Evolutionary conservation across 1,140 invertebrate species (phyloP).

Genomic region (Sycobia sp.): DNA sequence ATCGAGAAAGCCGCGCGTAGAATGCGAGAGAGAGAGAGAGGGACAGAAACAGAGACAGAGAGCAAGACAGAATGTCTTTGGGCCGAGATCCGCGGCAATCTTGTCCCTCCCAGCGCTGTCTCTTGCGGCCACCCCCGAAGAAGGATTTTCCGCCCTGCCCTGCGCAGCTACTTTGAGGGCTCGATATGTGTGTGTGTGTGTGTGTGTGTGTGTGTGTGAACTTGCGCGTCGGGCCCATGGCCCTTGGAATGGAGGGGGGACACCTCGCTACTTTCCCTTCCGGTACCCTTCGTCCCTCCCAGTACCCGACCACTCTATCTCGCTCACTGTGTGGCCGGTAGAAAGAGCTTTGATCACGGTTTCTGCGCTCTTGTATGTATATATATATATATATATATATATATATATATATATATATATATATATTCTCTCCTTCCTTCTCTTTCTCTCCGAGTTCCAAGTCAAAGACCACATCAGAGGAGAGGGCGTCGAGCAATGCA

Average conservation of each 20-base stretch:
- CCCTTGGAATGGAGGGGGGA: no score
- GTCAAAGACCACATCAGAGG: conserved; percentile 2
- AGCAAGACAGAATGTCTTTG: background rate
- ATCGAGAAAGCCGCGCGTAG: background rate
- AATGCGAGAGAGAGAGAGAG: background rate
- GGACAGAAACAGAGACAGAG: background rate
- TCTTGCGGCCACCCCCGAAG: background rate
- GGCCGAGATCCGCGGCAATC: background rate
- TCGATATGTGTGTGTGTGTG: background rate
- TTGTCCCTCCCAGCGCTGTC: background rate
- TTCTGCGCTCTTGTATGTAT: no score
- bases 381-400: no score
- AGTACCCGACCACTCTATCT: background rate
- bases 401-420: no score
- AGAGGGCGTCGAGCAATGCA: background rate
- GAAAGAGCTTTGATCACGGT: conserved; percentile 7
- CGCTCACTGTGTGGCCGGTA: background rate
- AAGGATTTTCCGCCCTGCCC: background rate
- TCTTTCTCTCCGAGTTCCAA: background rate
- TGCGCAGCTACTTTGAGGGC: conserved; percentile 5
- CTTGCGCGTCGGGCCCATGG: no score
- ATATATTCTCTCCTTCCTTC: background rate
- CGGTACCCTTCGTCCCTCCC: background rate
- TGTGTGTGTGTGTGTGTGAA: no score
- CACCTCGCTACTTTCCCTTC: no score